Conservation (phyloP, 2,888 invertebrate species). For the Apomyelois bistriatella region DNA sequence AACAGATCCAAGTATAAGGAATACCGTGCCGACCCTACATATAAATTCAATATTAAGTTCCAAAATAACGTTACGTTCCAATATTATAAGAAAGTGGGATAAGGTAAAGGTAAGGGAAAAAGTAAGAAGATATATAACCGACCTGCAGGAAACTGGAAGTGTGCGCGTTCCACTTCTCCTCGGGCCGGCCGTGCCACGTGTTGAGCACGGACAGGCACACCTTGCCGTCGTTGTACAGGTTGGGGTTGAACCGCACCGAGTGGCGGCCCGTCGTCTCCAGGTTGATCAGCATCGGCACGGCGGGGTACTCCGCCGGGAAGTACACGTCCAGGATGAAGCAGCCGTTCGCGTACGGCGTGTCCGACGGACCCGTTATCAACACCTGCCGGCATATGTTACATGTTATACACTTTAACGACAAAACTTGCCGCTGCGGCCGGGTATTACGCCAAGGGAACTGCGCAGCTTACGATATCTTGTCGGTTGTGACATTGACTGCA, state of each 20-base stretch:
- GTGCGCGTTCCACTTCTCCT: slow-evolving; percentile 98
- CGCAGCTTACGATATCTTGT: too few relatives aligned
- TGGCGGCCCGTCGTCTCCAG: slow-evolving; percentile 94
- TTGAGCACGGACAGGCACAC: slow-evolving; percentile 95
- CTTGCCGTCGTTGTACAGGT: slow-evolving; percentile 97
- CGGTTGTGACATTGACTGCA: too few relatives aligned
- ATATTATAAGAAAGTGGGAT: too few relatives aligned
- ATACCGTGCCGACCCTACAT: too few relatives aligned
- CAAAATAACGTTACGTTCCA: too few relatives aligned
- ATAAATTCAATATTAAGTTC: too few relatives aligned
- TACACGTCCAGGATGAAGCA: slow-evolving; percentile 95
- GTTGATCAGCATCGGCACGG: slow-evolving; percentile 93
- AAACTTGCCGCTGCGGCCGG: too few relatives aligned
- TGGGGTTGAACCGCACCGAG: slow-evolving; percentile 94
- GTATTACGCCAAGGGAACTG: too few relatives aligned
- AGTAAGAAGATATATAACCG: slow-evolving; percentile 13
- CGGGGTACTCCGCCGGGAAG: slow-evolving; percentile 91
- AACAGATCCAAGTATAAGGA: too few relatives aligned
- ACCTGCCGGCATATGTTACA: slow-evolving; percentile 73
- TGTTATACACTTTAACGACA: too few relatives aligned
- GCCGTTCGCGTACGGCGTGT: slow-evolving; percentile 95
- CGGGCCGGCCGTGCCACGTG: slow-evolving; percentile 97
- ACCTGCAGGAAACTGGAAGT: slow-evolving; percentile 95
- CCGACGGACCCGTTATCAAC: slow-evolving; percentile 94
- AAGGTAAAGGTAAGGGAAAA: too few relatives aligned